A percentile compares a stretch with the other conserved stretches of the same genome.
Evolutionary conservation across 35 echinoderm and acorn worm genomes (phyloP).

Genomic region (Apostichopus californicus): DNA sequence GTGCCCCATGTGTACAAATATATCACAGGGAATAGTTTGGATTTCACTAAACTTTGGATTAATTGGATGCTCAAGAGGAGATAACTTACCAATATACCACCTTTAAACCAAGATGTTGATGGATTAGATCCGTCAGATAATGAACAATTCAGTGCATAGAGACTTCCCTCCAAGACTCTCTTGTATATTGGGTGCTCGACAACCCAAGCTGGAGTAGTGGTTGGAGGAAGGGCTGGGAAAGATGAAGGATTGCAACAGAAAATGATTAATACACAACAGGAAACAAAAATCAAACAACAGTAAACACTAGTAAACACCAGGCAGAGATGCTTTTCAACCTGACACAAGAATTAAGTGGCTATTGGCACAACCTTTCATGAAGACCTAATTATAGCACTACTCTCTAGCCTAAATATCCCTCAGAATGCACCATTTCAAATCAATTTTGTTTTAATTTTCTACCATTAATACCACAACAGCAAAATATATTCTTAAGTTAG

Average conservation of each 20-base stretch:
- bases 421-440: no score
- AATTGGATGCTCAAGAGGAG: neutral
- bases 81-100: slow-evolving; percentile 21
- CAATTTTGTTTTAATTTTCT: no score
- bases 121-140: neutral
- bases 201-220: neutral
- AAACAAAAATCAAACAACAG: neutral
- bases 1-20: no score
- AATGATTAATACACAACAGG: neutral
- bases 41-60: no score
- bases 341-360: no score
- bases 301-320: neutral
- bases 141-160: slow-evolving; percentile 28
- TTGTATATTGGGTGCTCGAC: neutral
- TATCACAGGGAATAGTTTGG: no score
- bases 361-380: no score
- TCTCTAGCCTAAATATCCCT: no score
- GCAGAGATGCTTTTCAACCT: neutral
- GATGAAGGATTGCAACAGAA: neutral
- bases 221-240: neutral
- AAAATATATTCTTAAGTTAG: no score
- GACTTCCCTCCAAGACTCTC: slow-evolving; percentile 13
- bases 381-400: no score
- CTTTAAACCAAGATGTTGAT: slow-evolving; percentile 1
- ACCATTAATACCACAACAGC: no score